Evolutionary conservation across 2,888 invertebrate genomes (phyloP).

Genomic region (Formica aserva): DNA sequence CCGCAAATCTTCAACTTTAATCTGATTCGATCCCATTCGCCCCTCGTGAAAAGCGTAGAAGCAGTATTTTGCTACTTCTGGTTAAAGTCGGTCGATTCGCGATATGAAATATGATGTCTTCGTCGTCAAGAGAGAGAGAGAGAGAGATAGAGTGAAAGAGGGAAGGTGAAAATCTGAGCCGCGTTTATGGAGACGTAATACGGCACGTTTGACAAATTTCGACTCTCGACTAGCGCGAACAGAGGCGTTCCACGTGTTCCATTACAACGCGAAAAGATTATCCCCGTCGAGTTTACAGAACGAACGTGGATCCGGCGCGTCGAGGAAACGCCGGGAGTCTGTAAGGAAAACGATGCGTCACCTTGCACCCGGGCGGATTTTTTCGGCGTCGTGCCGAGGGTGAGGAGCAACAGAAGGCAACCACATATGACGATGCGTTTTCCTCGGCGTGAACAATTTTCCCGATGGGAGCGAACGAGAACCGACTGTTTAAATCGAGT

Average conservation of each 20-base stretch:
- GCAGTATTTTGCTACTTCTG: background rate
- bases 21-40: constrained; percentile 17
- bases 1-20: constrained; percentile 1
- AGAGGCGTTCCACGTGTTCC: constrained; percentile 62
- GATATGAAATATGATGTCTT: constrained; percentile 28
- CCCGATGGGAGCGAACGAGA: constrained; percentile 37
- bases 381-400: constrained; percentile 42
- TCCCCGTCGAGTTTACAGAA: constrained; percentile 29
- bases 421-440: constrained; percentile 82
- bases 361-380: constrained; percentile 76
- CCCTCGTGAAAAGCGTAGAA: background rate
- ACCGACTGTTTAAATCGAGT: constrained; percentile 50
- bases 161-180: constrained; percentile 49
- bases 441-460: constrained; percentile 39
- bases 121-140: background rate
- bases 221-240: constrained; percentile 63
- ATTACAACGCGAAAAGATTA: constrained; percentile 58
- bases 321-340: constrained; percentile 52
- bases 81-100: background rate
- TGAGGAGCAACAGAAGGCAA: constrained; percentile 79
- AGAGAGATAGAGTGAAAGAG: background rate
- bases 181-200: constrained; percentile 80
- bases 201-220: constrained; percentile 82
- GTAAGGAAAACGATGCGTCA: constrained; percentile 82
- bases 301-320: constrained; percentile 17